Conservation (phyloP, 2,113 vertebrate genomes). For the Sialia sialis region DNA sequence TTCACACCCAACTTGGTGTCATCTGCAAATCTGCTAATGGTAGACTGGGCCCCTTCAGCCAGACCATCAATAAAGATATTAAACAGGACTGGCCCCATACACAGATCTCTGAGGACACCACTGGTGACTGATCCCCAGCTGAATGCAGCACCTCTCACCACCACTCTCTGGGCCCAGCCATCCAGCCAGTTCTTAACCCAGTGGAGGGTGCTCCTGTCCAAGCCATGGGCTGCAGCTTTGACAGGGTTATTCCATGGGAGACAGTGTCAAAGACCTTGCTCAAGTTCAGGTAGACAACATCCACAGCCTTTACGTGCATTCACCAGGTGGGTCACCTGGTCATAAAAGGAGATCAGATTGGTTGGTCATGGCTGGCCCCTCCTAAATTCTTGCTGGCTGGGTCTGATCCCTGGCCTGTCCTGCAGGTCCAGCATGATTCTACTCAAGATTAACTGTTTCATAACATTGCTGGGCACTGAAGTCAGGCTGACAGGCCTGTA, state of each 20-base stretch:
- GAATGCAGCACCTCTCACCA: too few relatives aligned
- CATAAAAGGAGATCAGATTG: neutral
- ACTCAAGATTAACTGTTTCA: neutral
- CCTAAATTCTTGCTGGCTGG: neutral
- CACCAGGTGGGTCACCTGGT: neutral
- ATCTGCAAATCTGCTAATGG: neutral
- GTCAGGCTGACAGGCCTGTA: neutral
- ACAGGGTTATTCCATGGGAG: neutral
- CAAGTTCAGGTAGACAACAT: neutral
- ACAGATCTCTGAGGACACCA: neutral
- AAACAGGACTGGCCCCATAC: neutral
- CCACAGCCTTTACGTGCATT: neutral
- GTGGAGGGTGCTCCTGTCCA: neutral
- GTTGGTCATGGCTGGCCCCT: neutral
- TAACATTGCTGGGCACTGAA: fast-evolving
- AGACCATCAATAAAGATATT: neutral
- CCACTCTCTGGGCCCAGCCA: fast-evolving
- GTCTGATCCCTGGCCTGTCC: neutral
- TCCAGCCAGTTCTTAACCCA: neutral
- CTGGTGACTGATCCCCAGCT: neutral
- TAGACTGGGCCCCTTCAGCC: fast-evolving
- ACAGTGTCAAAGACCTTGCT: neutral
- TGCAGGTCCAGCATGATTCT: neutral
- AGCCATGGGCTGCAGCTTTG: neutral
- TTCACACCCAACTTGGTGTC: neutral